These are phyloP conservation scores for Alligator mississippiensis DNA, from an alignment of 2,113 vertebrate species.

Conservation along the genomic window DNA sequence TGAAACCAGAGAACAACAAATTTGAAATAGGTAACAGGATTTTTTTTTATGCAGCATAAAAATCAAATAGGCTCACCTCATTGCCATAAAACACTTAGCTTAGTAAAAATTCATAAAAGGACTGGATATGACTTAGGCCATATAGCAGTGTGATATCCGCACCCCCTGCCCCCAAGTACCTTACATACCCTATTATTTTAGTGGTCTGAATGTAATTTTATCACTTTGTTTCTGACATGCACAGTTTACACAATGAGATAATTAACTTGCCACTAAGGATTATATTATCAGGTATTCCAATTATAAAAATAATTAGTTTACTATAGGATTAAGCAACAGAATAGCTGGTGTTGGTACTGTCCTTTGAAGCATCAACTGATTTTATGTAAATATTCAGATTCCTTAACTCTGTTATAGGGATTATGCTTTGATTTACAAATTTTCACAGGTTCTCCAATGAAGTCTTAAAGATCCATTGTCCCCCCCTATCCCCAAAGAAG, in stretches of 20 bases:
- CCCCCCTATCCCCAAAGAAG: background rate
- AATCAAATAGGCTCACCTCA: background rate
- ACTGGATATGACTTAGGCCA: background rate
- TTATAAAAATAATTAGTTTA: background rate
- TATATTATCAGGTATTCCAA: background rate
- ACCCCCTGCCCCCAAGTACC: background rate
- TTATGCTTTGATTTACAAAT: background rate
- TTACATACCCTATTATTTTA: background rate
- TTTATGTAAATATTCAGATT: background rate
- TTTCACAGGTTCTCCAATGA: background rate
- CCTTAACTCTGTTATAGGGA: background rate
- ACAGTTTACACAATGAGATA: background rate
- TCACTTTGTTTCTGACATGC: background rate
- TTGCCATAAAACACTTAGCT: background rate
- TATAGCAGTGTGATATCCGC: background rate
- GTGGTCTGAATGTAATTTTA: background rate
- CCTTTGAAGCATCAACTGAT: too few relatives aligned
- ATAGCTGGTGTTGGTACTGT: too few relatives aligned
- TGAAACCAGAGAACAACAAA: slow-evolving; percentile 13
- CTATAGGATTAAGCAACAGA: background rate
- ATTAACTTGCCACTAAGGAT: background rate
- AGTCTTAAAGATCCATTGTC: background rate
- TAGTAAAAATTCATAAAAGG: background rate
- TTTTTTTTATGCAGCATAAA: background rate
- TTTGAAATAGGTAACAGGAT: background rate